Base-by-base conservation (phyloP, 2,888 invertebrate species). In the Punctoribates punctum region DNA sequence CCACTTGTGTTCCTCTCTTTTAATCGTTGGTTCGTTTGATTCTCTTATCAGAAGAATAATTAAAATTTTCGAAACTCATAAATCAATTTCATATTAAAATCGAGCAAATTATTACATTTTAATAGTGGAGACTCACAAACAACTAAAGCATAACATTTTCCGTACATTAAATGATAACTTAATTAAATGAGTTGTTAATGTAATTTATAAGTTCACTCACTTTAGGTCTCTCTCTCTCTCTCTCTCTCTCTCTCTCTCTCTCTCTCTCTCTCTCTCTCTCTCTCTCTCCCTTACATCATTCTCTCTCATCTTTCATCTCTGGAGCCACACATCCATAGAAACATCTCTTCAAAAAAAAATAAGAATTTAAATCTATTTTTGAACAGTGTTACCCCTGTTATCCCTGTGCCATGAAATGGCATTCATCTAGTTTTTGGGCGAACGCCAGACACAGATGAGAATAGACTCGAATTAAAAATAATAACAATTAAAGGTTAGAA, bases 161-260 rank as follows among this genome's bases (percentile, higher is more conserved):
- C 17, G n/a, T n/a, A n/a, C n/a, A n/a, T n/a, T 57, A 65, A 65
- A 65, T 65, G 65, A 65, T 65, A 65, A 65, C 65, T 65, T 65
- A 65, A 65, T 65, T 65, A 65, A 65, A 65, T 65, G 29, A 38
- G 65, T 65, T 65, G 57, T 57, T 65, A 65, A 34, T 65, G 34
- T 65, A 65, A 65, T 65, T 65, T 65, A 34, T 65, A 65, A 65
- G 65, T 27, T 27, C 34, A 65, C 13, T 65, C 65, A 65, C 65
- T 57, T 57, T 25, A 57, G 57, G 54, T 8, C 57, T 23, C 25
- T 57, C 57, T 25, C 15, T 57, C 17, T 23, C 57, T 65, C 65
- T 62, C 13, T 62, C 62, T 27, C 62, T 65, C 17, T 9, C 57
- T 34, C 34, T 34, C 34, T 34, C 34, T 51, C 51, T 51, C 51